Evolutionary conservation across 1,140 invertebrate species (phyloP).

Genomic region (Caligus rogercresseyi): DNA sequence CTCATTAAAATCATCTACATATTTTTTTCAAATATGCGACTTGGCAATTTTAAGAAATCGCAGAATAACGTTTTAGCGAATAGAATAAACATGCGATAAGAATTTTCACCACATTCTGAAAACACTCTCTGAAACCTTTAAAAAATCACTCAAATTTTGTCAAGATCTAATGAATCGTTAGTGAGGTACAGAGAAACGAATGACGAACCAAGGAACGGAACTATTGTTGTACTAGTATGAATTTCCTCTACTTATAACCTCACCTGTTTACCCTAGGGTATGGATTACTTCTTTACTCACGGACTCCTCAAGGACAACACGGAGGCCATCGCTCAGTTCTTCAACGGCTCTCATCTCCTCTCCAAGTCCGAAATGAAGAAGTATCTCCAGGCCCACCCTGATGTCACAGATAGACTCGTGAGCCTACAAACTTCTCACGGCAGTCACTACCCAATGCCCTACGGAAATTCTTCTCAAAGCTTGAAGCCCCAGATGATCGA

Average conservation of each 20-base stretch:
- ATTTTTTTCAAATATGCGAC: too few species aligned
- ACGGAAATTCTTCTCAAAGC: slow-evolving; percentile 33
- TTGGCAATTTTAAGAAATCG: too few species aligned
- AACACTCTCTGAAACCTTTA: too few species aligned
- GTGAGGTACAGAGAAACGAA: too few species aligned
- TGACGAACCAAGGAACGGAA: too few species aligned
- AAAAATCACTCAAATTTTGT: too few species aligned
- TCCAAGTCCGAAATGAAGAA: slow-evolving; percentile 29
- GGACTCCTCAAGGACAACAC: slow-evolving; percentile 30
- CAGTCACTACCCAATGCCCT: slow-evolving; percentile 37
- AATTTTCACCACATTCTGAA: too few species aligned
- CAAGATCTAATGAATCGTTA: too few species aligned
- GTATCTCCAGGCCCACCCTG: slow-evolving; percentile 27
- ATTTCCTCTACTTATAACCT: slow-evolving; percentile 13
- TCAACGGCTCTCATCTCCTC: slow-evolving; percentile 30
- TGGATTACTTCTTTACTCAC: slow-evolving; percentile 31
- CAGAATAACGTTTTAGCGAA: too few species aligned
- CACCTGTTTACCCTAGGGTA: slow-evolving; percentile 27
- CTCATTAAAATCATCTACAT: too few species aligned
- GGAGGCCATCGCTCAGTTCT: slow-evolving; percentile 33
- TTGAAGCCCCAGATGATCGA: slow-evolving; percentile 32
- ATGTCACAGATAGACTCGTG: slow-evolving; percentile 26
- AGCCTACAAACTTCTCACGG: slow-evolving; percentile 34
- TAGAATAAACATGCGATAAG: too few species aligned
- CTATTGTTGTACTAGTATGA: too few species aligned